A percentile compares a stretch with the other conserved stretches of the same genome.
phyloP scores from a whole-genome alignment of 1,140 invertebrate species.

The Tachypleus tridentatus region DNA sequence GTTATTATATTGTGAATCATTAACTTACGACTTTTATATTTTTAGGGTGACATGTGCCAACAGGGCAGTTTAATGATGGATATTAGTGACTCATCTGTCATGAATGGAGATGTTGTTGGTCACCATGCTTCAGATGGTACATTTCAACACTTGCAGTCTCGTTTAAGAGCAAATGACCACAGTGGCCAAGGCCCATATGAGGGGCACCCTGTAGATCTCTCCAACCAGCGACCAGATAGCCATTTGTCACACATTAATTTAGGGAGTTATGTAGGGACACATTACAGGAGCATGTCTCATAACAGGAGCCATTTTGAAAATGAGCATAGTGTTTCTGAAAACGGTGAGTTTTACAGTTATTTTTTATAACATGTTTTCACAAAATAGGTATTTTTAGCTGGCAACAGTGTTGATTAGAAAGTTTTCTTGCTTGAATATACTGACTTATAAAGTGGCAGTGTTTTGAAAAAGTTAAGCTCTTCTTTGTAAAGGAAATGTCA shows the following conservation, averaged over 20 bases:
- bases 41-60: no score
- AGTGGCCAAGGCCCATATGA: conserved; percentile 13
- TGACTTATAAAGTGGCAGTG: no score
- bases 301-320: conserved; percentile 11
- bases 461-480: no score
- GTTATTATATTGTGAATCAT: no score
- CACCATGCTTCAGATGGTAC: not conserved
- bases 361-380: not conserved
- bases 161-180: not conserved
- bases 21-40: no score
- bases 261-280: conserved; percentile 6
- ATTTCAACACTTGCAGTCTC: no score
- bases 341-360: conserved; percentile 12
- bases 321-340: conserved; percentile 17
- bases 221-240: conserved; percentile 20
- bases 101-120: conserved; percentile 7
- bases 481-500: no score
- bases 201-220: conserved; percentile 24
- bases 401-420: no score
- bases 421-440: no score
- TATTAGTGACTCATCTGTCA: no score
- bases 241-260: conserved; percentile 13
- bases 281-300: conserved; percentile 7
- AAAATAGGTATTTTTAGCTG: no score
- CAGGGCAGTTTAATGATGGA: no score